phyloP scores from a whole-genome alignment of 1,140 invertebrate genomes.

The Lepidostoma basale region DNA sequence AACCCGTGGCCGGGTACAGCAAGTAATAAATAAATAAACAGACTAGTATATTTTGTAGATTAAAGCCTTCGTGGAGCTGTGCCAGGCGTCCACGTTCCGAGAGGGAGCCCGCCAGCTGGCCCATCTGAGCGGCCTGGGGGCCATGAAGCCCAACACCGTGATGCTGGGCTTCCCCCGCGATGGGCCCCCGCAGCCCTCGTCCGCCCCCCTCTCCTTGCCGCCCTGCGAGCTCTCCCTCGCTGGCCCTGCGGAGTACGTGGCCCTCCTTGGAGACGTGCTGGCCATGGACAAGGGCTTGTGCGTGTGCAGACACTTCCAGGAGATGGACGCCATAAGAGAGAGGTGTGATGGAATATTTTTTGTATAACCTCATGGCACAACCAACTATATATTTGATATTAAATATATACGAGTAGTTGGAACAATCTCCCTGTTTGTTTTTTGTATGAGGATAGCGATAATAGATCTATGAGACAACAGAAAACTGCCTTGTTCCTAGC shows the following conservation, averaged over 20 bases:
- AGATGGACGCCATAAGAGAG: slow-evolving; percentile 76
- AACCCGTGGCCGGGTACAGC: too few species aligned
- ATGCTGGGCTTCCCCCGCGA: slow-evolving; percentile 88
- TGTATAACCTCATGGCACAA: too few species aligned
- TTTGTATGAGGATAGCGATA: too few species aligned
- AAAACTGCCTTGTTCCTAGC: too few species aligned
- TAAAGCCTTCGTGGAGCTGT: slow-evolving; percentile 97
- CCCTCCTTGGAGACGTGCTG: slow-evolving; percentile 84
- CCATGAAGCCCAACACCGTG: slow-evolving; percentile 99
- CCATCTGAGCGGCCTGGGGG: slow-evolving; percentile 91
- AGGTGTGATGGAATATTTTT: too few species aligned
- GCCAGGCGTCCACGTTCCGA: slow-evolving; percentile 81
- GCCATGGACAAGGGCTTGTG: slow-evolving; percentile 95
- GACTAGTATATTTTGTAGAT: too few species aligned
- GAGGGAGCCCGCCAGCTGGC: slow-evolving; percentile 93
- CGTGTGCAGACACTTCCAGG: slow-evolving; percentile 89
- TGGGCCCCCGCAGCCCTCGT: slow-evolving; percentile 63
- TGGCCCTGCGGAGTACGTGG: slow-evolving; percentile 78
- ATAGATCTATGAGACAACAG: too few species aligned
- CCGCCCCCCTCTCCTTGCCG: slow-evolving; percentile 37
- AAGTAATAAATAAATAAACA: too few species aligned
- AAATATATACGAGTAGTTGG: too few species aligned
- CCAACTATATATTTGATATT: too few species aligned
- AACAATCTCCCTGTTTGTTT: too few species aligned
- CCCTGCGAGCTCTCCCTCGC: slow-evolving; percentile 44